Conservation (phyloP, 2,113 vertebrate genomes). For the Rhinolophus ferrumequinum region DNA sequence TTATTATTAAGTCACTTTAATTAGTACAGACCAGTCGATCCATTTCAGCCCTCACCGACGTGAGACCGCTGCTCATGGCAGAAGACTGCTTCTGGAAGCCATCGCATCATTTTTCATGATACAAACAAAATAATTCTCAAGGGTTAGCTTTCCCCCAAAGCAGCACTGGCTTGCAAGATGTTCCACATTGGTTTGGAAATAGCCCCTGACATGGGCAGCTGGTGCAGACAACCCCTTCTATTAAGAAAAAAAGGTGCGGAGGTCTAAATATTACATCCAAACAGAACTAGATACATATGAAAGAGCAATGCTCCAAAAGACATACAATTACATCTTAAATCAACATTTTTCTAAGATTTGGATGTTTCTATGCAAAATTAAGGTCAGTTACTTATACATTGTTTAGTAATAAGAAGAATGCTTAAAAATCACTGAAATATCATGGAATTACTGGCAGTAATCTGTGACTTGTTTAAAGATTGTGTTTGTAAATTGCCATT, state of each 20-base stretch:
- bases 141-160: not conserved
- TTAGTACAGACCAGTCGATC: not conserved
- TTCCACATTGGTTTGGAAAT: not conserved
- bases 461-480: not conserved
- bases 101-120: not conserved
- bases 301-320: conserved; percentile 68
- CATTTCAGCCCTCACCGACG: fast-evolving
- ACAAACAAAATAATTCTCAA: not conserved
- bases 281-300: conserved; percentile 54
- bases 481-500: not conserved
- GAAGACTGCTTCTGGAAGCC: not conserved
- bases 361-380: conserved; percentile 12
- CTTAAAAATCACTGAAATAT: not conserved
- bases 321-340: conserved; percentile 3
- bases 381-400: not conserved
- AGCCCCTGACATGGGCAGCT: not conserved
- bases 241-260: conserved; percentile 57
- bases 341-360: conserved; percentile 60
- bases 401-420: not conserved
- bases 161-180: not conserved
- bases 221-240: conserved; percentile 18
- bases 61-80: fast-evolving
- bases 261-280: conserved; percentile 77
- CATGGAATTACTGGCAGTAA: not conserved
- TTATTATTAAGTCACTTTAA: not conserved